Percentiles rank a stretch among this genome's conserved stretches.
These are phyloP conservation scores for Hemicrepidius hirtus DNA, from an alignment of 2,888 invertebrate species.

Conservation along the genomic window DNA sequence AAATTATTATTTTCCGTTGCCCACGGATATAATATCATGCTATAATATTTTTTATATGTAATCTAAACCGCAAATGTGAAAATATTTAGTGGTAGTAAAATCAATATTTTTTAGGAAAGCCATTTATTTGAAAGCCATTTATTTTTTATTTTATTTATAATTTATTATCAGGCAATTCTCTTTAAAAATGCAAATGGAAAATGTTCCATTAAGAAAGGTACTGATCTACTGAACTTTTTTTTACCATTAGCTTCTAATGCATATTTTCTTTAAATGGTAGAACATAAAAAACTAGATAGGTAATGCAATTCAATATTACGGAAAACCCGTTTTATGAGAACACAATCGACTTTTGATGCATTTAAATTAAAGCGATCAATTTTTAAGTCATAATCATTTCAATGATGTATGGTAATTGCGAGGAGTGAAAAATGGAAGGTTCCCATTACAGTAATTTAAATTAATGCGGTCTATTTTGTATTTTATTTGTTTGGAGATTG, in stretches of 20 bases:
- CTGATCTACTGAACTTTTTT: too few species aligned
- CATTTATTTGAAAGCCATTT: too few species aligned
- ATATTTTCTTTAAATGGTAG: neutral
- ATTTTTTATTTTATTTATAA: too few species aligned
- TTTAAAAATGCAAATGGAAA: too few species aligned
- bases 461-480: slow-evolving; percentile 22
- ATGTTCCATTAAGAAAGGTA: too few species aligned
- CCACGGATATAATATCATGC: neutral
- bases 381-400: slow-evolving; percentile 50
- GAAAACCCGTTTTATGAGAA: slow-evolving; percentile 18
- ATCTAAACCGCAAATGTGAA: too few species aligned
- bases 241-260: neutral
- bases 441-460: slow-evolving; percentile 42
- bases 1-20: slow-evolving; percentile 37
- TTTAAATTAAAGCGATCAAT: slow-evolving; percentile 32
- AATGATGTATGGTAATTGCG: slow-evolving; percentile 55
- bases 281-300: neutral
- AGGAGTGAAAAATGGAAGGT: slow-evolving; percentile 54
- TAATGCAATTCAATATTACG: neutral
- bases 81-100: too few species aligned
- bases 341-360: slow-evolving; percentile 29
- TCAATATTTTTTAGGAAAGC: too few species aligned
- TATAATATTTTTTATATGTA: too few species aligned
- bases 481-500: slow-evolving; percentile 27
- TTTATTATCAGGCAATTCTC: too few species aligned